A percentile compares a stretch with the other conserved stretches of the same genome.
These are phyloP conservation scores for Condylura cristata DNA, from an alignment of 2,113 vertebrate genomes.

Conservation along the genomic window DNA sequence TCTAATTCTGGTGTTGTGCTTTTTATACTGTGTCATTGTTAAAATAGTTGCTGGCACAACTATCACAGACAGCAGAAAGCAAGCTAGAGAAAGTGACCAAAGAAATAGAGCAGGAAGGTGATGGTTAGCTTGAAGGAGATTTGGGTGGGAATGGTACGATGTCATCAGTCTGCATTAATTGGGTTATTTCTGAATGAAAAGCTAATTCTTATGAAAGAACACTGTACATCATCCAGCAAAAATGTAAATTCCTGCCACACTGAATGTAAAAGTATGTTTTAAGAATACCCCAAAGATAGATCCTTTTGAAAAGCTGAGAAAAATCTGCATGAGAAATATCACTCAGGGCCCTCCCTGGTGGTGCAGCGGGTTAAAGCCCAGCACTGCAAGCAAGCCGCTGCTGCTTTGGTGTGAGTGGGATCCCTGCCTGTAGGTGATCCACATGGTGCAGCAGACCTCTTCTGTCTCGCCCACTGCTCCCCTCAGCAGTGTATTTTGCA, in stretches of 20 bases:
- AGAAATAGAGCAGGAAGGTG: neutral
- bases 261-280: neutral
- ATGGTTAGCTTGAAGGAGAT: neutral
- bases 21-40: slow-evolving; percentile 74
- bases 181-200: slow-evolving; percentile 36
- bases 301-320: slow-evolving; percentile 48
- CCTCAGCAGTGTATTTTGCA: too few species aligned
- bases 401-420: too few species aligned
- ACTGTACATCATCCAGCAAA: neutral
- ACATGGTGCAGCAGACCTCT: too few species aligned
- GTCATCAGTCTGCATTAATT: neutral
- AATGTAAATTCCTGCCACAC: slow-evolving; percentile 36
- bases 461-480: too few species aligned
- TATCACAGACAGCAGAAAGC: slow-evolving; percentile 45
- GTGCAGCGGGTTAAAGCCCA: too few species aligned
- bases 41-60: slow-evolving; percentile 71
- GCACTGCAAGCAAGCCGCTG: too few species aligned
- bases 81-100: slow-evolving; percentile 9
- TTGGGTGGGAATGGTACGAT: neutral
- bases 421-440: too few species aligned
- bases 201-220: slow-evolving; percentile 17
- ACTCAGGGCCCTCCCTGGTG: too few species aligned
- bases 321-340: neutral
- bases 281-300: too few species aligned
- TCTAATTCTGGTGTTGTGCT: slow-evolving; percentile 79